phyloP scores from a whole-genome alignment of 2,113 vertebrate species.

The Notiomystis cincta region DNA sequence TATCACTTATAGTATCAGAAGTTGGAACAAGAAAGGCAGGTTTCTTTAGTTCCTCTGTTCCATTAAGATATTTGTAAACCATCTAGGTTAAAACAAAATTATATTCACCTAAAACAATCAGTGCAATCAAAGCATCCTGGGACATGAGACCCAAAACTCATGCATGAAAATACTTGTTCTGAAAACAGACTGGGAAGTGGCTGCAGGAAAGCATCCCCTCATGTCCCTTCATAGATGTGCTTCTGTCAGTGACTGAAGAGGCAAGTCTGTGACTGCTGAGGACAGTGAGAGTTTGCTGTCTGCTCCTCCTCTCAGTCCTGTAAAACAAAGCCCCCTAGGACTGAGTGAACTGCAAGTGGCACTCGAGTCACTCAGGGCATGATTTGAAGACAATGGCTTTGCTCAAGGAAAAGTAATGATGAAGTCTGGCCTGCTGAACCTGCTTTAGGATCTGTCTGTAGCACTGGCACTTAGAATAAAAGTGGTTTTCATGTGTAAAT shows the following conservation, averaged over 20 bases:
- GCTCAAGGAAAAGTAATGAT: neutral
- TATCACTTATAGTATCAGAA: constrained; percentile 50
- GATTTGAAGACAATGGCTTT: neutral
- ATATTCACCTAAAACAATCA: neutral
- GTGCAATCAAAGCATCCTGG: neutral
- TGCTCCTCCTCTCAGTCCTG: neutral
- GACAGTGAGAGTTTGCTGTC: neutral
- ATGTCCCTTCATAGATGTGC: neutral
- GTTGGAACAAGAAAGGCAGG: neutral
- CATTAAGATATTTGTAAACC: neutral
- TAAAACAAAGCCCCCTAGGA: neutral
- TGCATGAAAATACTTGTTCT: neutral
- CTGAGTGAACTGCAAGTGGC: neutral
- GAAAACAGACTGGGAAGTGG: neutral
- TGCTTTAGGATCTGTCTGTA: neutral
- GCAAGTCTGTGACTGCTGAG: neutral
- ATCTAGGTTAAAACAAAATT: neutral
- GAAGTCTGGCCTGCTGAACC: neutral
- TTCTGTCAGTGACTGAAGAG: neutral
- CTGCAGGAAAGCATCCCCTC: neutral
- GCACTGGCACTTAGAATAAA: neutral
- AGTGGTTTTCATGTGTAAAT: neutral
- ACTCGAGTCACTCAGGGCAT: neutral
- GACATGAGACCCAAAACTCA: neutral
- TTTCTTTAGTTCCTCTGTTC: neutral